phyloP scores from a whole-genome alignment of 2,797 vertebrate species.

The Eulemur mongoz region DNA sequence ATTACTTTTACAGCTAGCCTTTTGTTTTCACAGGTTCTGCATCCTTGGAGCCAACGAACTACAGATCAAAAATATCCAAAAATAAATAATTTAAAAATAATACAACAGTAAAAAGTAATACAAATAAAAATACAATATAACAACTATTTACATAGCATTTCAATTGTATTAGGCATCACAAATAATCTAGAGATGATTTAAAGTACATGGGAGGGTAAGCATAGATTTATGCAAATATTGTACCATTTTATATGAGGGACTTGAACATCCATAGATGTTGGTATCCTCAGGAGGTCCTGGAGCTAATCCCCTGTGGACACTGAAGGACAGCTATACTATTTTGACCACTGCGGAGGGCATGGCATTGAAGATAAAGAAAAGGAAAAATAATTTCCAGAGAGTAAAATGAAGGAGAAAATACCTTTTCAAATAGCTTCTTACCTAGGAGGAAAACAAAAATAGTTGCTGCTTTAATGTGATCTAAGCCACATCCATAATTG shows the following conservation, averaged over 20 bases:
- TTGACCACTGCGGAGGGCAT: neutral
- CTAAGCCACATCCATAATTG: conserved; percentile 43
- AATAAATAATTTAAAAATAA: neutral
- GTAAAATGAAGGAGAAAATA: neutral
- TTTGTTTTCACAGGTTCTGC: neutral
- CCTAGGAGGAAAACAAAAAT: neutral
- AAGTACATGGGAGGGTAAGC: neutral
- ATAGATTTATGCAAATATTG: neutral
- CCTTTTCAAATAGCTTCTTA: neutral
- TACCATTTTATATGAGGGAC: neutral
- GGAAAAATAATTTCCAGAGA: neutral
- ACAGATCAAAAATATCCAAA: neutral
- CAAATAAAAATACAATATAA: neutral
- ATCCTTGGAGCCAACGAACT: neutral
- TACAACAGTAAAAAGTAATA: neutral
- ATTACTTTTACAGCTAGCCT: neutral
- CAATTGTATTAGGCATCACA: neutral
- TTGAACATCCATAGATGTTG: neutral
- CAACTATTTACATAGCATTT: neutral
- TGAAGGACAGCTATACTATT: neutral
- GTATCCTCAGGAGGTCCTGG: neutral
- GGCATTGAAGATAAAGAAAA: neutral
- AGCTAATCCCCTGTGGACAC: neutral
- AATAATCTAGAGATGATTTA: neutral
- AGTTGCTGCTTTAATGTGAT: neutral